Evolutionary conservation across 2,888 invertebrate species (phyloP).

Genomic region (Apamea epomidion): DNA sequence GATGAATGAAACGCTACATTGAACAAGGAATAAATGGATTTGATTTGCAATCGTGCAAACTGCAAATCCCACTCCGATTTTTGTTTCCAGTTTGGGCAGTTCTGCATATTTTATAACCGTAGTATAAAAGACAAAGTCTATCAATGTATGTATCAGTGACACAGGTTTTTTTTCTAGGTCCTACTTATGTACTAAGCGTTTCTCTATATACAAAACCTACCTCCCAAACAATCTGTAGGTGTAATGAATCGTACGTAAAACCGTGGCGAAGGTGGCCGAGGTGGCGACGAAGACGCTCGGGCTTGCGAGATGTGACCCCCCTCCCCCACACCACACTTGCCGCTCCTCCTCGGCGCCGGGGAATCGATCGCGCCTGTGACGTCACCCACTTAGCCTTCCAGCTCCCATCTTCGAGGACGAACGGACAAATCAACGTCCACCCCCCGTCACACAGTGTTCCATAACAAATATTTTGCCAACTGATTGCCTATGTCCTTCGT

Average conservation of each 20-base stretch:
- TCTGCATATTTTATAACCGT: background rate
- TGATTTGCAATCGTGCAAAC: background rate
- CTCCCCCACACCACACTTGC: constrained; percentile 48
- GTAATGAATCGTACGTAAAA: constrained; percentile 73
- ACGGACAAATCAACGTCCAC: constrained; percentile 61
- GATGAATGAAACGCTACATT: background rate
- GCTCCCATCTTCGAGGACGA: constrained; percentile 72
- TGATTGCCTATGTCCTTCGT: constrained; percentile 51
- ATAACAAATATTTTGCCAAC: constrained; percentile 64
- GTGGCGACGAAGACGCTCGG: constrained; percentile 67
- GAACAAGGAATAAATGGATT: background rate
- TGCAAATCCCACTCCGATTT: background rate
- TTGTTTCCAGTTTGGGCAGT: background rate
- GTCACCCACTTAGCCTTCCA: constrained; percentile 86
- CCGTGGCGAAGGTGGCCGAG: constrained; percentile 65
- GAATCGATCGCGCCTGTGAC: constrained; percentile 86
- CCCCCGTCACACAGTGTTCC: constrained; percentile 35
- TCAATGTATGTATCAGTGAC: background rate
- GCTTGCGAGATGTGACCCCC: constrained; percentile 69
- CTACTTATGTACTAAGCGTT: background rate
- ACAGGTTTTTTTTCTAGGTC: background rate
- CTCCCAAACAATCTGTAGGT: constrained; percentile 71
- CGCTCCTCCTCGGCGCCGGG: constrained; percentile 61
- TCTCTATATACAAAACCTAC: constrained; percentile 45
- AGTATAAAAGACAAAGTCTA: background rate